These are phyloP conservation scores for Microcebus tavaratra DNA, from an alignment of 2,113 vertebrate genomes.

Conservation along the genomic window DNA sequence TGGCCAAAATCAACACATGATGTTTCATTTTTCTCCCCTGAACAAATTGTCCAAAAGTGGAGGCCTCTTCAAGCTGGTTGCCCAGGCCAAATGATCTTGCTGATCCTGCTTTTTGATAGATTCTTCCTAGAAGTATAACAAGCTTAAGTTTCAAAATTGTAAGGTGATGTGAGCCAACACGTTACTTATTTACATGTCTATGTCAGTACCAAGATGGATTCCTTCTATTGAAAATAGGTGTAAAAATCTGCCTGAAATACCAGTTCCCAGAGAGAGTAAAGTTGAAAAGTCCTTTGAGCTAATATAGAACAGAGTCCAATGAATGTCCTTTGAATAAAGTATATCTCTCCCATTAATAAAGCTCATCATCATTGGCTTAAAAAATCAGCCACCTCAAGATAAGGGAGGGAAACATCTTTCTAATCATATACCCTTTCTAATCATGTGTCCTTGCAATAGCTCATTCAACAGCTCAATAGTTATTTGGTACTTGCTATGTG, in stretches of 20 bases:
- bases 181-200: conserved; percentile 31
- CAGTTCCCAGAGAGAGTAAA: neutral
- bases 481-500: neutral
- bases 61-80: neutral
- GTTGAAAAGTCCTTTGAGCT: neutral
- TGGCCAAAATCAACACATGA: neutral
- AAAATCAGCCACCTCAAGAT: neutral
- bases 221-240: neutral
- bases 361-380: neutral
- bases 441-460: neutral
- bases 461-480: neutral
- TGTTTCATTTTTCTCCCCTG: neutral
- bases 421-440: neutral
- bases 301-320: neutral
- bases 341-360: neutral
- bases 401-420: neutral
- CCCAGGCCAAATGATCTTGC: neutral
- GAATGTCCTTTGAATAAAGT: neutral
- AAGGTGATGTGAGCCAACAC: neutral
- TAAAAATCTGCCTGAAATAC: conserved; percentile 7
- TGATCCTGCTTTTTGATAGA: neutral
- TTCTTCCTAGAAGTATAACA: neutral
- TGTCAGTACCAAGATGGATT: neutral
- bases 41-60: neutral
- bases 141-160: neutral